Percentiles rank a stretch among this genome's conserved stretches.
Conservation (phyloP, 2,797 vertebrate species). For the Danio aesculapii region DNA sequence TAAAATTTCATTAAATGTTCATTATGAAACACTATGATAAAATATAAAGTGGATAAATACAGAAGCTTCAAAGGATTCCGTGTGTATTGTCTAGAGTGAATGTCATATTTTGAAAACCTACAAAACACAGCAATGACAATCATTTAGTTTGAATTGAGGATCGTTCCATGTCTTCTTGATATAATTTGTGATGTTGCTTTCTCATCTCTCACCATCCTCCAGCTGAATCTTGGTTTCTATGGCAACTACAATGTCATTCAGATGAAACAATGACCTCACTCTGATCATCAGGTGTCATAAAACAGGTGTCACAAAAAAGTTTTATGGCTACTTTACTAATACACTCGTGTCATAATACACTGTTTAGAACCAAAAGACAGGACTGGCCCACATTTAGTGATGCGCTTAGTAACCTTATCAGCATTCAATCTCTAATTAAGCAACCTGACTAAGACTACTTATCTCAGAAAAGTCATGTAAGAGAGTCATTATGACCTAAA, state of each 20-base stretch:
- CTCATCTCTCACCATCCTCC: constrained; percentile 50
- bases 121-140: neutral
- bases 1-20: too few species aligned
- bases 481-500: constrained; percentile 26
- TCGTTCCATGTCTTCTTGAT: constrained; percentile 11
- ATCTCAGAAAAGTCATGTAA: constrained; percentile 2
- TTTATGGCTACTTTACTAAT: constrained; percentile 28
- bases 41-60: neutral
- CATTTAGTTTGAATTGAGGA: neutral
- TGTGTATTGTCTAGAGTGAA: neutral
- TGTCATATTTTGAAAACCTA: neutral
- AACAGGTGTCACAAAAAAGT: too few species aligned
- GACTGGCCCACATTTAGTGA: constrained; percentile 20
- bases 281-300: constrained; percentile 56
- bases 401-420: constrained; percentile 8
- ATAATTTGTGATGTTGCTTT: constrained; percentile 29
- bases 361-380: neutral
- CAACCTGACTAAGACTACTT: neutral
- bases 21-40: too few species aligned
- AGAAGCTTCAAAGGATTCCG: neutral
- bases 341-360: neutral
- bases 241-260: constrained; percentile 65
- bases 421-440: constrained; percentile 43
- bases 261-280: constrained; percentile 62
- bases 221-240: constrained; percentile 72